Conservation (phyloP, 1,140 invertebrate genomes). For the Odontomachus brunneus region DNA sequence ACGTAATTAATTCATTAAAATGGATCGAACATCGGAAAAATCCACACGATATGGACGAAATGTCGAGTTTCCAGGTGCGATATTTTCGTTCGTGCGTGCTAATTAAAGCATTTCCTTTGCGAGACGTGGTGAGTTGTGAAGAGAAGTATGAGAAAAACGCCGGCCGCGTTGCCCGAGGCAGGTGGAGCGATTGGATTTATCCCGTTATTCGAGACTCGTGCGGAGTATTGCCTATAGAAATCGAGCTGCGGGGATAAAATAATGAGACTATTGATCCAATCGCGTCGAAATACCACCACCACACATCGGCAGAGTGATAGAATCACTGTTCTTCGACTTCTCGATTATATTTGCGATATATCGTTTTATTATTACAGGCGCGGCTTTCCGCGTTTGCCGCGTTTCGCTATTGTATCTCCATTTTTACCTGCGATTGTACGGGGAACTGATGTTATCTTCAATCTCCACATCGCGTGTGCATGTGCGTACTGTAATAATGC, state of each 20-base stretch:
- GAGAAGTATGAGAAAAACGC: slow-evolving; percentile 45
- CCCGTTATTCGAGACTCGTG: slow-evolving; percentile 53
- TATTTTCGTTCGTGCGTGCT: slow-evolving; percentile 12
- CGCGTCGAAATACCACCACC: slow-evolving; percentile 44
- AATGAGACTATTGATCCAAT: slow-evolving; percentile 60
- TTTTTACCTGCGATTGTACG: background rate
- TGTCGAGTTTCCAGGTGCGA: background rate
- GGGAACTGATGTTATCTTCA: background rate
- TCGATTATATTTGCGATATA: slow-evolving; percentile 45
- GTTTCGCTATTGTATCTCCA: slow-evolving; percentile 27
- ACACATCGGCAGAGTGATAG: slow-evolving; percentile 9
- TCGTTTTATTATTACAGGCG: slow-evolving; percentile 41
- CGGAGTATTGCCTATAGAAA: slow-evolving; percentile 44
- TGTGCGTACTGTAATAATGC: slow-evolving; percentile 10
- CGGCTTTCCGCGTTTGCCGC: slow-evolving; percentile 1
- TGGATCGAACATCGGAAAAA: too few relatives aligned
- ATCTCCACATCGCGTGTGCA: background rate
- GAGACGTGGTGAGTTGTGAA: background rate
- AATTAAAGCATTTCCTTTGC: slow-evolving; percentile 36
- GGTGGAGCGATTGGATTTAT: slow-evolving; percentile 46
- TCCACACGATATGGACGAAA: background rate
- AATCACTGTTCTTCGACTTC: slow-evolving; percentile 37
- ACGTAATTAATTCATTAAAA: too few relatives aligned
- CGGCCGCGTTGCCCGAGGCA: slow-evolving; percentile 42
- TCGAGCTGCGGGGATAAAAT: slow-evolving; percentile 46